phyloP scores from a whole-genome alignment of 2,888 invertebrate genomes.

The Spialia ferax region DNA sequence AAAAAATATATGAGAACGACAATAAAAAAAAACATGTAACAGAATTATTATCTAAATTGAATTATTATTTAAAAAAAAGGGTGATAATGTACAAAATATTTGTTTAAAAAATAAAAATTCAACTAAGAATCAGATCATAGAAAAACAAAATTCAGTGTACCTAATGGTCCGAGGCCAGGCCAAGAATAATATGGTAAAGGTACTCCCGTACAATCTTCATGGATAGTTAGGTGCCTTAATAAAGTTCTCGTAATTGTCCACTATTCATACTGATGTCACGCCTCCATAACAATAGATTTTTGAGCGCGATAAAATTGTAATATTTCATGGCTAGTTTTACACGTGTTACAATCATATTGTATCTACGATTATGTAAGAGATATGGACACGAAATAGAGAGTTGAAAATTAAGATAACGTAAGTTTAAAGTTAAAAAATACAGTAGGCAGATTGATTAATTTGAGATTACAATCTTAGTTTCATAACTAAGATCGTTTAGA shows the following conservation, averaged over 20 bases:
- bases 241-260: background rate
- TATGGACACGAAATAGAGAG: background rate
- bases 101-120: too few species aligned
- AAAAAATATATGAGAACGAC: too few species aligned
- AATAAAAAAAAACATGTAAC: too few species aligned
- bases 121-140: too few species aligned
- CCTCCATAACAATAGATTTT: background rate
- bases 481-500: background rate
- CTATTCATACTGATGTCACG: background rate
- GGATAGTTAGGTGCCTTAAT: background rate
- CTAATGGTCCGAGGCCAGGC: too few species aligned
- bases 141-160: too few species aligned
- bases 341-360: background rate
- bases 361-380: background rate
- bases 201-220: background rate
- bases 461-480: background rate
- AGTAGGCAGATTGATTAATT: too few species aligned
- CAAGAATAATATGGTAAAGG: background rate
- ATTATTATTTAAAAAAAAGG: too few species aligned
- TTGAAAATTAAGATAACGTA: background rate
- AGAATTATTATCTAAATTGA: too few species aligned
- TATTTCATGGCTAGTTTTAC: conserved; percentile 4
- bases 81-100: too few species aligned
- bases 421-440: background rate
- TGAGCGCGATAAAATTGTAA: background rate